Evolutionary conservation across 2,113 vertebrate genomes (phyloP).

Genomic region (Monopterus albus): DNA sequence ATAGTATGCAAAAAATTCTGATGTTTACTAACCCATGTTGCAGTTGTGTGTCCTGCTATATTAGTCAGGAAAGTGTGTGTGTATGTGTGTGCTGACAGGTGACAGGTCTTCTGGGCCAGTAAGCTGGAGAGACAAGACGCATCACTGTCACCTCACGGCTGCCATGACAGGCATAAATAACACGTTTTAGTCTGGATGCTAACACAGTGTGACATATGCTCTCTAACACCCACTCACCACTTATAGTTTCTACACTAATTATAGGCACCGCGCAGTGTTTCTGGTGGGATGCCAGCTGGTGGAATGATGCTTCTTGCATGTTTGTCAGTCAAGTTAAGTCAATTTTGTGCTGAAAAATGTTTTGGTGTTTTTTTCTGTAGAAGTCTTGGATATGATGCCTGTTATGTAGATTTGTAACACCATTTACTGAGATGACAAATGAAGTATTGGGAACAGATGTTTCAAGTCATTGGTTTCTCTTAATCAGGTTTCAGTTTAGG

Average conservation of each 20-base stretch:
- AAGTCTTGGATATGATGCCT: not conserved
- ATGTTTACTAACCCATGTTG: not conserved
- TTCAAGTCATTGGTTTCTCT: conserved; percentile 54
- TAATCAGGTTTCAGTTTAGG: conserved; percentile 58
- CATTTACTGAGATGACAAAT: conserved; percentile 62
- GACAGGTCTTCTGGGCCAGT: conserved; percentile 75
- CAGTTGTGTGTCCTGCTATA: not conserved
- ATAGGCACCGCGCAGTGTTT: conserved; percentile 29
- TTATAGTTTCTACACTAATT: conserved; percentile 57
- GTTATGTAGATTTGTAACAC: conserved; percentile 25
- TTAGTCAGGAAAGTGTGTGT: conserved; percentile 24
- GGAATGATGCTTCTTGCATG: conserved; percentile 4
- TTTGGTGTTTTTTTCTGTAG: conserved; percentile 16
- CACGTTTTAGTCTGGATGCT: conserved; percentile 66
- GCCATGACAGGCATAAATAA: conserved; percentile 78
- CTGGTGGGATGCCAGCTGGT: conserved; percentile 4
- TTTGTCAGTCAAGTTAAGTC: conserved; percentile 2
- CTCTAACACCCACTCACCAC: conserved; percentile 57
- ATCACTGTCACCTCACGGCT: conserved; percentile 73
- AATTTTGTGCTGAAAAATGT: not conserved
- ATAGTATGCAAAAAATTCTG: not conserved
- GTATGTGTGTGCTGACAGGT: conserved; percentile 56
- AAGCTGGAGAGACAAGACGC: conserved; percentile 68
- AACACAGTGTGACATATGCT: conserved; percentile 71
- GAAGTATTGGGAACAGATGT: conserved; percentile 36